Evolutionary conservation across 2,888 invertebrate genomes (phyloP).

Genomic region (Cacoxenus indagator): DNA sequence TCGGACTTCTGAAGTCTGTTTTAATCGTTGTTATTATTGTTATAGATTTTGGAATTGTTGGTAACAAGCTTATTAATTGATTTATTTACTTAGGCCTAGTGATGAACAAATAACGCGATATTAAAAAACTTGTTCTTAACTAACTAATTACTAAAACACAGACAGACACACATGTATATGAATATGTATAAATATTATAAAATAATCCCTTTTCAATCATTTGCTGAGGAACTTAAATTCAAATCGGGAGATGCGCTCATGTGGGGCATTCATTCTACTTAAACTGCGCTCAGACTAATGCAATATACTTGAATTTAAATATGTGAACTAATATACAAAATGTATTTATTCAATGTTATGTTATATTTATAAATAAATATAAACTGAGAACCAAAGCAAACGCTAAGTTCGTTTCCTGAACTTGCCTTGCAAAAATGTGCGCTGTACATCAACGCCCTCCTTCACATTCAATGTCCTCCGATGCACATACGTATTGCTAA

Average conservation of each 20-base stretch:
- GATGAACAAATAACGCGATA: conserved; percentile 8
- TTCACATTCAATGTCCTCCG: conserved; percentile 93
- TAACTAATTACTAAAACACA: too few species aligned
- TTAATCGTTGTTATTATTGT: conserved; percentile 36
- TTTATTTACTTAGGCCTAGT: conserved; percentile 40
- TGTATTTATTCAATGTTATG: conserved; percentile 65
- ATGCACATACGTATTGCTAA: conserved; percentile 83
- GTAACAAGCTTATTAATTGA: conserved; percentile 38
- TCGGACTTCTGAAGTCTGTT: conserved; percentile 23
- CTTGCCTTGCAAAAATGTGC: conserved; percentile 94
- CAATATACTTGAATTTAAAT: not conserved
- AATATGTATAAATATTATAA: not conserved
- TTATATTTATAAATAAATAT: conserved; percentile 47
- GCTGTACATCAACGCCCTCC: conserved; percentile 89
- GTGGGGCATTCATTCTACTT: not conserved
- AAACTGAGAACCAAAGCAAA: conserved; percentile 12
- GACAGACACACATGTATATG: too few species aligned
- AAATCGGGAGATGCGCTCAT: not conserved
- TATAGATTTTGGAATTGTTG: conserved; percentile 36
- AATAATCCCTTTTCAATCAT: not conserved
- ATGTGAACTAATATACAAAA: conserved; percentile 10
- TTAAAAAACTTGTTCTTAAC: too few species aligned
- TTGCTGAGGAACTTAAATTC: not conserved
- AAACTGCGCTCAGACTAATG: not conserved
- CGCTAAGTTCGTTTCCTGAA: conserved; percentile 73